Evolutionary conservation across 2,113 vertebrate species (phyloP).

Genomic region (Chunga burmeisteri): DNA sequence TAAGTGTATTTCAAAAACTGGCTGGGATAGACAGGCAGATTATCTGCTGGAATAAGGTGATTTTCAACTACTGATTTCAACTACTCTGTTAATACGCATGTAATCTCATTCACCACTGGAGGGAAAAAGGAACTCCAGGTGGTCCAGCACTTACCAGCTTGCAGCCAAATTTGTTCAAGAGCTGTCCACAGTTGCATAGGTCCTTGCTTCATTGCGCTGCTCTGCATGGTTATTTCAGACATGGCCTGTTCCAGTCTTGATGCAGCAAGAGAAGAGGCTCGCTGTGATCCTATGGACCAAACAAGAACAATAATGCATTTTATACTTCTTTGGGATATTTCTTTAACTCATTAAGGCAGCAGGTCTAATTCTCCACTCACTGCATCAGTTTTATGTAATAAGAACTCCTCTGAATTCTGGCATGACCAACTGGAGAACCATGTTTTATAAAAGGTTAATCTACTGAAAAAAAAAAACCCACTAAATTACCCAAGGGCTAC

Average conservation of each 20-base stretch:
- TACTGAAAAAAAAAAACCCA: background rate
- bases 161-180: conserved; percentile 95
- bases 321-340: background rate
- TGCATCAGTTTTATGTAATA: background rate
- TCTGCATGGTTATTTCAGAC: conserved; percentile 88
- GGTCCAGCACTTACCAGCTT: conserved; percentile 83
- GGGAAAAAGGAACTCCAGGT: background rate
- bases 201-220: conserved; percentile 85
- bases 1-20: background rate
- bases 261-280: conserved; percentile 87
- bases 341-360: background rate
- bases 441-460: conserved; percentile 27
- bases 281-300: conserved; percentile 79
- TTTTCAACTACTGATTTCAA: background rate
- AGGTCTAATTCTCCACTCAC: background rate
- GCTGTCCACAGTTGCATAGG: conserved; percentile 90
- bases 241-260: conserved; percentile 93
- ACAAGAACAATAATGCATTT: background rate
- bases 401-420: background rate
- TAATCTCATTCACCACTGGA: background rate
- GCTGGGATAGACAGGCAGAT: background rate
- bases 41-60: background rate
- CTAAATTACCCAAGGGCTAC: background rate
- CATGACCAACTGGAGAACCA: background rate
- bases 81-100: background rate